Conservation (phyloP, 2,888 invertebrate genomes). For the Pediacus dermestoides region DNA sequence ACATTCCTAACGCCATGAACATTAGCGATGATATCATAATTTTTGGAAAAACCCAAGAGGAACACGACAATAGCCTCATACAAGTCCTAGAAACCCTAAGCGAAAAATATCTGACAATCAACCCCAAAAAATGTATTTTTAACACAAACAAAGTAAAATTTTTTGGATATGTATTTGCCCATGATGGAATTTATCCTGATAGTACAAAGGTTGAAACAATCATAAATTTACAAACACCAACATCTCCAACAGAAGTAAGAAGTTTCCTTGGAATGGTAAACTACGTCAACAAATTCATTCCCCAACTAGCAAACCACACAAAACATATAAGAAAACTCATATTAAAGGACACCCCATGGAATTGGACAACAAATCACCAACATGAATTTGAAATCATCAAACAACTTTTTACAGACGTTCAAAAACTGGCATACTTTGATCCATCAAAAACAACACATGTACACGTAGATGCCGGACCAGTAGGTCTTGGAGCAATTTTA, state of each 20-base stretch:
- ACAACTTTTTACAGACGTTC: conserved; percentile 10
- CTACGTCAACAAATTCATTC: conserved; percentile 27
- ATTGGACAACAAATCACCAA: conserved; percentile 8
- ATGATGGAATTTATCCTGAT: conserved; percentile 32
- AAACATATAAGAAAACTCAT: conserved; percentile 12
- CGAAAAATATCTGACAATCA: conserved; percentile 28
- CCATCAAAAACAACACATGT: conserved; percentile 13
- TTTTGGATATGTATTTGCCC: conserved; percentile 32
- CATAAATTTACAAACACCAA: conserved; percentile 24
- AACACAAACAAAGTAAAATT: conserved; percentile 27
- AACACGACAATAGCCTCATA: conserved; percentile 35
- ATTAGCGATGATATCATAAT: conserved; percentile 45
- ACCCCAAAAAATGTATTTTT: conserved; percentile 37
- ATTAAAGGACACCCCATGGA: conserved; percentile 4
- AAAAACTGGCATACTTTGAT: conserved; percentile 14
- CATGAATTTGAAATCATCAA: conserved; percentile 9
- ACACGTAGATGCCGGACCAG: conserved; percentile 19
- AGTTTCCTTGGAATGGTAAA: conserved; percentile 33
- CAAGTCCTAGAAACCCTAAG: conserved; percentile 29
- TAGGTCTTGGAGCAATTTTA: conserved; percentile 16
- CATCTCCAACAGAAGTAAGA: conserved; percentile 25
- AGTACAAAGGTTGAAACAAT: conserved; percentile 31
- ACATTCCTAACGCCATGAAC: conserved; percentile 38
- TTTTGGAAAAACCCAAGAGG: conserved; percentile 28
- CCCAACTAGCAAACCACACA: conserved; percentile 17